phyloP scores from a whole-genome alignment of 2,113 vertebrate genomes.

The Chamaea fasciata region DNA sequence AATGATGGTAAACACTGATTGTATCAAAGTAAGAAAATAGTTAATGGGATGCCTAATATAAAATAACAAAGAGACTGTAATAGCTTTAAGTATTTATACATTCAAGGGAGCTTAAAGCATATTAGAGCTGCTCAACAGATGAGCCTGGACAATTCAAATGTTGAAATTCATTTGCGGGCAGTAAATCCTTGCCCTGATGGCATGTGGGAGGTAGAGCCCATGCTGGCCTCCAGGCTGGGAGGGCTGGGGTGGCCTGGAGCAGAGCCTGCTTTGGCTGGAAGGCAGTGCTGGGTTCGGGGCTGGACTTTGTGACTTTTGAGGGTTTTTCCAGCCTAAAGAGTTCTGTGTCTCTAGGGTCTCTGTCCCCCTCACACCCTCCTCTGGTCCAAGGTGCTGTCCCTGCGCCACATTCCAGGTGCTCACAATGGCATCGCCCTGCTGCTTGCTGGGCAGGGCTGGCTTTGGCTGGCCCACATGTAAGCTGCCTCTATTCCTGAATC shows the following conservation, averaged over 20 bases:
- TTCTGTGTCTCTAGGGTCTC: not conserved
- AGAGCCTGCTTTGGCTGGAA: not conserved
- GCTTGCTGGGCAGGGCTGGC: not conserved
- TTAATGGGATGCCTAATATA: conserved; percentile 42
- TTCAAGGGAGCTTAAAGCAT: conserved; percentile 35
- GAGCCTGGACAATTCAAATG: not conserved
- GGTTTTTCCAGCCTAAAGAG: not conserved
- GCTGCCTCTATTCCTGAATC: not conserved
- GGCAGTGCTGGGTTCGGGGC: not conserved
- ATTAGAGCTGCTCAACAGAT: conserved; percentile 18
- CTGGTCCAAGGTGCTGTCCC: not conserved
- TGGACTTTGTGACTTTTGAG: not conserved
- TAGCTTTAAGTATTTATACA: conserved; percentile 41
- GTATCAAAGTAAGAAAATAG: conserved; percentile 33
- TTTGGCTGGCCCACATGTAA: not conserved
- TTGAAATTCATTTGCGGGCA: conserved; percentile 24
- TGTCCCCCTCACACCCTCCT: not conserved
- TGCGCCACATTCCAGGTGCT: not conserved
- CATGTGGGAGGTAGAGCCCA: not conserved
- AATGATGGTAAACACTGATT: conserved; percentile 14
- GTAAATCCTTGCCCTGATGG: not conserved
- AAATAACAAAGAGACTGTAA: conserved; percentile 47
- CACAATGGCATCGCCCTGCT: accelerated
- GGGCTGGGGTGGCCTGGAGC: not conserved
- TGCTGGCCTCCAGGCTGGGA: not conserved